Percentiles rank a stretch among this genome's conserved stretches.
Conservation (phyloP, 2,888 invertebrate species). For the Parelbella ahira region DNA sequence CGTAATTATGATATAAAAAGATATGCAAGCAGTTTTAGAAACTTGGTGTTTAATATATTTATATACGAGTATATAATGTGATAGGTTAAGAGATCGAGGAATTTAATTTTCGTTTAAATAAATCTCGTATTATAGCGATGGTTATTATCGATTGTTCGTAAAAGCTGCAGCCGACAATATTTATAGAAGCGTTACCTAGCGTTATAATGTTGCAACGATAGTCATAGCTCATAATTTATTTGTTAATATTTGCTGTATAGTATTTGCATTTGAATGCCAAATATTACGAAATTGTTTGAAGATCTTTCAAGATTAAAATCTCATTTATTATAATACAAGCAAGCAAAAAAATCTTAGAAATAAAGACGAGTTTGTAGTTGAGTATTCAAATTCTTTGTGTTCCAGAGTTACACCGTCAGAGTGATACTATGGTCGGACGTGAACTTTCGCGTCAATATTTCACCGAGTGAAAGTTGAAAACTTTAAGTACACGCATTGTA, state of each 20-base stretch:
- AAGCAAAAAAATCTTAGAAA: too few species aligned
- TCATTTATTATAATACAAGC: too few species aligned
- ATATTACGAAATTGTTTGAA: neutral
- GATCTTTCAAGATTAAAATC: too few species aligned
- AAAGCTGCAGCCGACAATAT: constrained; percentile 13
- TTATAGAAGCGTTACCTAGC: constrained; percentile 13
- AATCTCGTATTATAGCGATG: constrained; percentile 5
- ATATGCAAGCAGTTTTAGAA: too few species aligned
- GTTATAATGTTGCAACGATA: constrained; percentile 7
- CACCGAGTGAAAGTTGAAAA: constrained; percentile 66
- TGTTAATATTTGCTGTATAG: constrained; percentile 5
- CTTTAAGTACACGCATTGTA: constrained; percentile 56
- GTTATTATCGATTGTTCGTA: constrained; percentile 19
- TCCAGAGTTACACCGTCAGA: too few species aligned
- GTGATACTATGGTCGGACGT: constrained; percentile 27
- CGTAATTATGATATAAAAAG: too few species aligned
- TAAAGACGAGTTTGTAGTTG: too few species aligned
- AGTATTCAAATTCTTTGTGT: too few species aligned
- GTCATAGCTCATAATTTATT: constrained; percentile 4
- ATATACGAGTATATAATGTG: too few species aligned
- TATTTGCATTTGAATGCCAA: constrained; percentile 8
- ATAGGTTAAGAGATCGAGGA: too few species aligned
- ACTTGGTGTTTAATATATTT: too few species aligned
- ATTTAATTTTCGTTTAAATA: too few species aligned
- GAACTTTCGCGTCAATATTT: constrained; percentile 65